Percentiles rank a stretch among this genome's conserved stretches.
These are phyloP conservation scores for Ceratothoa steindachneri DNA, from an alignment of 2,888 invertebrate genomes.

Conservation along the genomic window DNA sequence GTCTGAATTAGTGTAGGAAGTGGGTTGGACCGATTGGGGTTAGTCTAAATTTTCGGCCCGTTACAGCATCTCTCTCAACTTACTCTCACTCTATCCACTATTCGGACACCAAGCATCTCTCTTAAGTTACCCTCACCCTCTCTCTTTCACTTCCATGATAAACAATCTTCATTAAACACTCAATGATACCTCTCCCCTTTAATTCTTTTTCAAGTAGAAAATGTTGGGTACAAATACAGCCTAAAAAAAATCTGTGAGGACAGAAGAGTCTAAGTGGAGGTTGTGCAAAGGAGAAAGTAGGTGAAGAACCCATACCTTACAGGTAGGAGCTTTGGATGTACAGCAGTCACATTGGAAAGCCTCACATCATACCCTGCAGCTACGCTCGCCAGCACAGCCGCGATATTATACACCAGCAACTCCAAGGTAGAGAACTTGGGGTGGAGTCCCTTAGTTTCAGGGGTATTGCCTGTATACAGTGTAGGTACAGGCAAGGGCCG, in stretches of 20 bases:
- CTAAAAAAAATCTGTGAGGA: not conserved
- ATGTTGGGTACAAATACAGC: not conserved
- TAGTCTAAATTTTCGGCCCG: no score
- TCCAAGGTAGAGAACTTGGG: slow-evolving; percentile 56
- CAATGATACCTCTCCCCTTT: not conserved
- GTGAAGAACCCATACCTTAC: slow-evolving; percentile 58
- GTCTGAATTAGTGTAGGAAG: no score
- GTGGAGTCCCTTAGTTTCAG: slow-evolving; percentile 32
- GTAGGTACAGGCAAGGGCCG: slow-evolving; percentile 72
- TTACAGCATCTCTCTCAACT: no score
- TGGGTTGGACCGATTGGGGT: no score
- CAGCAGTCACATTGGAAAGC: slow-evolving; percentile 75
- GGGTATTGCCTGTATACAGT: slow-evolving; percentile 60
- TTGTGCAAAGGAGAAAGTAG: no score
- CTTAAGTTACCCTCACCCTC: no score
- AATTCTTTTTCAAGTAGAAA: not conserved
- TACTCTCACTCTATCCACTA: no score
- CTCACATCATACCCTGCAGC: slow-evolving; percentile 89
- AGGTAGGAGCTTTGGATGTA: slow-evolving; percentile 74
- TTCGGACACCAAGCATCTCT: no score
- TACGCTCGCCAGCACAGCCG: slow-evolving; percentile 82
- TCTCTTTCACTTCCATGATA: no score
- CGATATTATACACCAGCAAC: slow-evolving; percentile 76
- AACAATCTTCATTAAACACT: no score
- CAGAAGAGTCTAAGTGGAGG: no score